These are phyloP conservation scores for Lepetodrilus schrolli DNA, from an alignment of 2,888 invertebrate genomes.

Conservation along the genomic window DNA sequence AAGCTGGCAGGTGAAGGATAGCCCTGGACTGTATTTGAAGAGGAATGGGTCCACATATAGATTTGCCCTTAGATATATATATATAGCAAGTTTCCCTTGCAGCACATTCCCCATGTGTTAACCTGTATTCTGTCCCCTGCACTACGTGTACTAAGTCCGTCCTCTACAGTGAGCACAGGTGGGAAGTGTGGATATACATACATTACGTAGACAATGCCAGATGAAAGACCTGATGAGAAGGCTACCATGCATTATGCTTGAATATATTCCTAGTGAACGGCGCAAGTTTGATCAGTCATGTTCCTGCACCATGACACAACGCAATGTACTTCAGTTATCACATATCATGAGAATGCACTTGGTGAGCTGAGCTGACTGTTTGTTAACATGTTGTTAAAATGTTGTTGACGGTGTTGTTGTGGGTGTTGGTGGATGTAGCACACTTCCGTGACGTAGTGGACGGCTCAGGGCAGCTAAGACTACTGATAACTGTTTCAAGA, in stretches of 20 bases:
- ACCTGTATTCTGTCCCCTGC: too few relatives aligned
- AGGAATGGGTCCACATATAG: too few relatives aligned
- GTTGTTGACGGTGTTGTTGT: neutral
- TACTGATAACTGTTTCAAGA: neutral
- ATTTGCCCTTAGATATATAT: too few relatives aligned
- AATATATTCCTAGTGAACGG: neutral
- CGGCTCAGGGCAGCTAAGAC: slow-evolving; percentile 12
- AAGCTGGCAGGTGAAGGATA: too few relatives aligned
- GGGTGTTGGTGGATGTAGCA: neutral
- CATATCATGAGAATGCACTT: slow-evolving; percentile 19
- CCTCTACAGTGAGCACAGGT: too few relatives aligned
- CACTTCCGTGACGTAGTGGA: neutral
- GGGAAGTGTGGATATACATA: too few relatives aligned
- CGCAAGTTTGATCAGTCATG: neutral
- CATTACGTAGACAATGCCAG: too few relatives aligned
- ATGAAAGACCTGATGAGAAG: neutral
- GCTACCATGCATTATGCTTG: neutral
- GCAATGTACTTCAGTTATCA: neutral
- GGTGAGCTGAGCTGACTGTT: slow-evolving; percentile 5
- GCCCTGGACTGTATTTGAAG: too few relatives aligned
- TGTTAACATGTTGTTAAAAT: too few relatives aligned
- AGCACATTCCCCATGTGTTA: too few relatives aligned
- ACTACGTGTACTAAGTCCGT: too few relatives aligned
- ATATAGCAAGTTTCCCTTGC: too few relatives aligned
- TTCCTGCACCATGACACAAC: neutral